Evolutionary conservation across 2,113 vertebrate species (phyloP).

Genomic region (Struthidea cinerea): DNA sequence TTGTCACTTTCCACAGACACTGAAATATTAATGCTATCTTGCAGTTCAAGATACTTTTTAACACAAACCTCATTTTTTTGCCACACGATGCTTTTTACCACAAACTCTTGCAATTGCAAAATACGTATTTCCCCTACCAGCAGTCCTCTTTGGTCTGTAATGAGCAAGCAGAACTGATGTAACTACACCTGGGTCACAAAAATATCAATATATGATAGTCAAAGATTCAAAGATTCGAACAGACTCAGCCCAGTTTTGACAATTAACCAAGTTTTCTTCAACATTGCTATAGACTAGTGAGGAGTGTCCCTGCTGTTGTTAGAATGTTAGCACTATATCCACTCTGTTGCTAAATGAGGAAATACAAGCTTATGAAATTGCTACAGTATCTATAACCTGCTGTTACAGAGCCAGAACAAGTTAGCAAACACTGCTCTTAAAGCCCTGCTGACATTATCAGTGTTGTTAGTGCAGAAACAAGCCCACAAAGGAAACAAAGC

Average conservation of each 20-base stretch:
- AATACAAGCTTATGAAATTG: not conserved
- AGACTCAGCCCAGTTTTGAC: not conserved
- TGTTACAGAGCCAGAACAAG: slow-evolving; percentile 19
- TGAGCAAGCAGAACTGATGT: not conserved
- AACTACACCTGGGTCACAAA: not conserved
- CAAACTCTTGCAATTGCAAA: not conserved
- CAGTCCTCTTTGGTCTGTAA: not conserved
- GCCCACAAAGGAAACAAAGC: slow-evolving; percentile 5
- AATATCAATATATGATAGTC: not conserved
- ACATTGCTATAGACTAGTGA: not conserved
- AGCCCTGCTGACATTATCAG: slow-evolving; percentile 1
- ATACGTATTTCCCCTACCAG: not conserved
- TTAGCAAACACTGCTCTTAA: not conserved
- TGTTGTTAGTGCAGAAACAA: slow-evolving; percentile 11
- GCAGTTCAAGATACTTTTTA: not conserved
- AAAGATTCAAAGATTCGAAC: not conserved
- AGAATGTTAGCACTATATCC: not conserved
- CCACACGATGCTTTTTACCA: not conserved
- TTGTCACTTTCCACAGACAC: not conserved
- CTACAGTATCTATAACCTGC: not conserved
- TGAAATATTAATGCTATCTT: not conserved
- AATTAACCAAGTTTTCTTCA: not conserved
- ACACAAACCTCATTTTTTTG: not conserved
- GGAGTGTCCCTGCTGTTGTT: not conserved
- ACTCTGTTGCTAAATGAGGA: not conserved